Evolutionary conservation across 2,888 invertebrate genomes (phyloP).

Genomic region (Sympetrum striolatum): DNA sequence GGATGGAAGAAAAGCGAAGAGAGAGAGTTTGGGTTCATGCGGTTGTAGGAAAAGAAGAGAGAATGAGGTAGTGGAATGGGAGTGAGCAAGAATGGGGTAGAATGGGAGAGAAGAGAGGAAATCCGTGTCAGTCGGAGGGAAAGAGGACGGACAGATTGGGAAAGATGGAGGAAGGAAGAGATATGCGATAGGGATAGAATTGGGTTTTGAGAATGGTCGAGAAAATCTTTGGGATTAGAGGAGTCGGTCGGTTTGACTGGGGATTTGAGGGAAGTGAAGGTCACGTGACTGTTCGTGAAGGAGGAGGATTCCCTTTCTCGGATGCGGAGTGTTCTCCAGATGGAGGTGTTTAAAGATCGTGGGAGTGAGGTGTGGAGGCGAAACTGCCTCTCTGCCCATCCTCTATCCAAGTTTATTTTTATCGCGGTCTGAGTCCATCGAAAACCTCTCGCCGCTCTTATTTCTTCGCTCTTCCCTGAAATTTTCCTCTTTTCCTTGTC

Average conservation of each 20-base stretch:
- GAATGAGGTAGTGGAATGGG: background rate
- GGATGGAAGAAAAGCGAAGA: background rate
- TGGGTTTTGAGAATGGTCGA: background rate
- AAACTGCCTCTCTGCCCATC: background rate
- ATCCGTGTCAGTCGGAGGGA: background rate
- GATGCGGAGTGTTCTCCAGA: no score
- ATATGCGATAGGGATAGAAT: background rate
- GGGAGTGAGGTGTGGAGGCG: background rate
- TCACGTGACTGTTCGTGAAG: background rate
- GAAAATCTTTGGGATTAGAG: background rate
- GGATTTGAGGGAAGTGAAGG: background rate
- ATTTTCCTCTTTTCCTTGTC: background rate
- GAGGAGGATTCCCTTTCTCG: no score
- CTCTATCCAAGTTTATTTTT: background rate
- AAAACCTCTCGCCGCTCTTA: background rate
- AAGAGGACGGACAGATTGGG: background rate
- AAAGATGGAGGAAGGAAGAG: background rate
- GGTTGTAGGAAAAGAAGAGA: background rate
- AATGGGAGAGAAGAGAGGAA: no score
- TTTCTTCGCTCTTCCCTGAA: background rate
- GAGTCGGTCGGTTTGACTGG: background rate
- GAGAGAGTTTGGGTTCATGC: background rate
- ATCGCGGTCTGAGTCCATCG: background rate
- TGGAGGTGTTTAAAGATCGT: background rate
- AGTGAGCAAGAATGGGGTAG: background rate